These are phyloP conservation scores for Epizoanthus scotinus DNA, from an alignment of 92 coral and sea anemone species.

Conservation along the genomic window DNA sequence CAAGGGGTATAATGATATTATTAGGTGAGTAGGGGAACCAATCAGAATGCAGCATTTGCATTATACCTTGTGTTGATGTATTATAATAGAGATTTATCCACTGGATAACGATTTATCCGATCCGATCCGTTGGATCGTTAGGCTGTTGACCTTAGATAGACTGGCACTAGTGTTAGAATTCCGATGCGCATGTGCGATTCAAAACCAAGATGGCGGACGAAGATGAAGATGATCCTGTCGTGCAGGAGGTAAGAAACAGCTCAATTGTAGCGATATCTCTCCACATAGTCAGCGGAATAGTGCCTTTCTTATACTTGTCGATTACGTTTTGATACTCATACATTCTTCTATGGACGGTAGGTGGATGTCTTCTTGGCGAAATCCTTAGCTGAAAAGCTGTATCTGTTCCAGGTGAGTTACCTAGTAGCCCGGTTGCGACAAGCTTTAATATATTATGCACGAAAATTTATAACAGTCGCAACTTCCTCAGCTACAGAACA, in stretches of 20 bases:
- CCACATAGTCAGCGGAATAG: not conserved
- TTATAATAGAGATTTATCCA: too few species aligned
- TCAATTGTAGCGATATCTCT: not conserved
- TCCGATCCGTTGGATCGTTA: too few species aligned
- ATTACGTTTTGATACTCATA: not conserved
- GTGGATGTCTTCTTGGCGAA: constrained; percentile 91
- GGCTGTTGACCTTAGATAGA: not conserved
- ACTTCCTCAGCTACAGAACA: too few species aligned
- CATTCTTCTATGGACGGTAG: constrained; percentile 33
- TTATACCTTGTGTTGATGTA: too few species aligned
- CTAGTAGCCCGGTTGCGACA: not conserved
- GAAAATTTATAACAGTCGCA: too few species aligned
- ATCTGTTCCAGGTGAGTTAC: constrained; percentile 78
- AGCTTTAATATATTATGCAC: too few species aligned
- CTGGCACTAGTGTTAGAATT: not conserved
- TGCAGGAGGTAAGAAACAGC: constrained; percentile 68
- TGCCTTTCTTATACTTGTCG: not conserved
- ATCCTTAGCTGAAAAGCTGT: constrained; percentile 80
- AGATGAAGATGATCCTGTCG: constrained; percentile 87
- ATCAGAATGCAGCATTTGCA: too few species aligned
- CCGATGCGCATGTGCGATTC: constrained; percentile 54
- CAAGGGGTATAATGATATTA: too few species aligned
- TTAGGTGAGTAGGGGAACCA: too few species aligned
- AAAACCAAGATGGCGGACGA: constrained; percentile 93
- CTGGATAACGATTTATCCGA: too few species aligned